Percentiles rank a stretch among this genome's conserved stretches.
Conservation (phyloP, 2,113 vertebrate species). For the Crotalus viridis region DNA sequence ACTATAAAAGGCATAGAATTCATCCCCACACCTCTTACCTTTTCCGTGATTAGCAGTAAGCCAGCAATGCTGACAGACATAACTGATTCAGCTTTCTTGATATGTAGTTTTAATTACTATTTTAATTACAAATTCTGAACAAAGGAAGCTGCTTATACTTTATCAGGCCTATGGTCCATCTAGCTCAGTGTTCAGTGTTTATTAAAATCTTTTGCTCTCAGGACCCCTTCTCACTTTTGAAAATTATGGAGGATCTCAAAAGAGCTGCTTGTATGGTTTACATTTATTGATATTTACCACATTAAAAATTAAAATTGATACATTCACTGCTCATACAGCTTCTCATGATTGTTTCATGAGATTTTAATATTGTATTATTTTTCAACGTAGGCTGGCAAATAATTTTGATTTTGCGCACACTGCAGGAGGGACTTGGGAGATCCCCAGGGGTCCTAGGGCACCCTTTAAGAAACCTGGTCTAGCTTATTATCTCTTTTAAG, state of each 20-base stretch:
- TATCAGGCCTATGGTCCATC: neutral
- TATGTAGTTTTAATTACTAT: neutral
- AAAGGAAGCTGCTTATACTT: neutral
- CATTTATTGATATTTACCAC: neutral
- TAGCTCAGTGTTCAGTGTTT: neutral
- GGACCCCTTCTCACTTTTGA: neutral
- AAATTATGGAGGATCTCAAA: neutral
- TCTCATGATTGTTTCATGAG: neutral
- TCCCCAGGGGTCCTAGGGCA: neutral
- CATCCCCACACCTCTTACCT: neutral
- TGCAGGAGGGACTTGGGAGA: neutral
- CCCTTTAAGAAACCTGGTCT: neutral
- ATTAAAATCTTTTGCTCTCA: neutral
- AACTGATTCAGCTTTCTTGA: neutral
- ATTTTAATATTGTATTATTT: neutral
- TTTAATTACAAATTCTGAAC: neutral
- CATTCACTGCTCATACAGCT: neutral
- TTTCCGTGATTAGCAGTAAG: neutral
- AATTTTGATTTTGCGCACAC: neutral
- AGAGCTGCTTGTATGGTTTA: neutral
- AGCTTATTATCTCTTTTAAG: neutral
- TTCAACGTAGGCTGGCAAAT: neutral
- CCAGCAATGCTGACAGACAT: neutral
- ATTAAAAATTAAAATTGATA: neutral
- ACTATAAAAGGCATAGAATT: neutral